phyloP scores from a whole-genome alignment of 2,888 invertebrate species.

The Thera britannica region DNA sequence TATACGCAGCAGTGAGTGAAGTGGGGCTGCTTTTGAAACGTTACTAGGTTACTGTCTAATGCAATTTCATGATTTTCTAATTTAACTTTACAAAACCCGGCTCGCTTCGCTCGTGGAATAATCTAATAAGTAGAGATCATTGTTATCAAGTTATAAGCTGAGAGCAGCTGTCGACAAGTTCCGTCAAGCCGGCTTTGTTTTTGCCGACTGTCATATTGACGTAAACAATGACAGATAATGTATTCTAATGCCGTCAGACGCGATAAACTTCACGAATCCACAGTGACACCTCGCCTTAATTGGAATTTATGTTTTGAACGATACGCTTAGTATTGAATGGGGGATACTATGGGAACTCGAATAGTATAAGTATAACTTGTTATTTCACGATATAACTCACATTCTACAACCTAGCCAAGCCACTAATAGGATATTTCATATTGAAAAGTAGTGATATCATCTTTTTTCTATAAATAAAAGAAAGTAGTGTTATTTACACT shows the following conservation, averaged over 20 bases:
- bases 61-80: no score
- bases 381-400: no score
- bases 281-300: constrained; percentile 75
- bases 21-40: no score
- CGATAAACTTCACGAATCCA: constrained; percentile 66
- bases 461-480: no score
- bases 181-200: constrained; percentile 10
- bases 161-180: constrained; percentile 24
- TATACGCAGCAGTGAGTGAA: no score
- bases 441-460: no score
- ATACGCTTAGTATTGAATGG: constrained; percentile 53
- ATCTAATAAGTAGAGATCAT: neutral
- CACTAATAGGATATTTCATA: no score
- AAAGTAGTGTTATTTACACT: no score
- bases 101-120: neutral
- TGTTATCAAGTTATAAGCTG: constrained; percentile 8
- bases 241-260: constrained; percentile 56
- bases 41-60: no score
- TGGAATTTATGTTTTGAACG: constrained; percentile 77
- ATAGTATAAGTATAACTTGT: neutral
- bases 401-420: no score
- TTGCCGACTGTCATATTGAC: constrained; percentile 57
- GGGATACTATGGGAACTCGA: constrained; percentile 40
- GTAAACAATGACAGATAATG: constrained; percentile 66
- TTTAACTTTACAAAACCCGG: no score